A percentile compares a stretch with the other conserved stretches of the same genome.
Conservation (phyloP, 2,888 invertebrate species). For the Hedya salicella region DNA sequence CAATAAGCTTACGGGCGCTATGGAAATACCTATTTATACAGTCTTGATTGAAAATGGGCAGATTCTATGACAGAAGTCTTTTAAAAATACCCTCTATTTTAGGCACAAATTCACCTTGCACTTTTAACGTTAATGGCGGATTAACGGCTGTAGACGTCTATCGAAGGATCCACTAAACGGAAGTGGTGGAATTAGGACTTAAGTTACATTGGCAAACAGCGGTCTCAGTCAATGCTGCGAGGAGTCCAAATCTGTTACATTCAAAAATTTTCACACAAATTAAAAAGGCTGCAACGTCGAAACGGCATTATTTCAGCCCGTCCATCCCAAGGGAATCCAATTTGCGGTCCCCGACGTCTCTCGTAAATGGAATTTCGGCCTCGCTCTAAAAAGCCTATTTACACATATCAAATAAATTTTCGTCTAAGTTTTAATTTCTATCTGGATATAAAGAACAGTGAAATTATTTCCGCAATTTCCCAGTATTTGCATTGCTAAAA, state of each 20-base stretch:
- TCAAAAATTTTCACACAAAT: slow-evolving; percentile 63
- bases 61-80: too few relatives aligned
- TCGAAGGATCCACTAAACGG: too few relatives aligned
- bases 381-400: slow-evolving; percentile 72
- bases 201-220: too few relatives aligned
- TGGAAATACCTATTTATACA: too few relatives aligned
- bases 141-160: too few relatives aligned
- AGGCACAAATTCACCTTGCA: too few relatives aligned
- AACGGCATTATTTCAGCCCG: slow-evolving; percentile 69
- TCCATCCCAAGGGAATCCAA: slow-evolving; percentile 73
- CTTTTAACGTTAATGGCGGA: too few relatives aligned
- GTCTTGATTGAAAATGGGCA: slow-evolving; percentile 12
- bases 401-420: slow-evolving; percentile 50
- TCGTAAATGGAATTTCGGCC: slow-evolving; percentile 72
- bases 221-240: slow-evolving; percentile 12
- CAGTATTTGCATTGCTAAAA: background rate
- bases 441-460: slow-evolving; percentile 46
- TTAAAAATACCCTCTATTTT: too few relatives aligned
- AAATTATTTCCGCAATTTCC: slow-evolving; percentile 12
- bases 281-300: slow-evolving; percentile 63
- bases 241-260: slow-evolving; percentile 45
- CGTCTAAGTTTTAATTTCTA: slow-evolving; percentile 57
- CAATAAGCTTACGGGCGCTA: too few relatives aligned
- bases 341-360: slow-evolving; percentile 68
- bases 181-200: too few relatives aligned